phyloP scores from a whole-genome alignment of 2,888 invertebrate species.

The Zootermopsis nevadensis region DNA sequence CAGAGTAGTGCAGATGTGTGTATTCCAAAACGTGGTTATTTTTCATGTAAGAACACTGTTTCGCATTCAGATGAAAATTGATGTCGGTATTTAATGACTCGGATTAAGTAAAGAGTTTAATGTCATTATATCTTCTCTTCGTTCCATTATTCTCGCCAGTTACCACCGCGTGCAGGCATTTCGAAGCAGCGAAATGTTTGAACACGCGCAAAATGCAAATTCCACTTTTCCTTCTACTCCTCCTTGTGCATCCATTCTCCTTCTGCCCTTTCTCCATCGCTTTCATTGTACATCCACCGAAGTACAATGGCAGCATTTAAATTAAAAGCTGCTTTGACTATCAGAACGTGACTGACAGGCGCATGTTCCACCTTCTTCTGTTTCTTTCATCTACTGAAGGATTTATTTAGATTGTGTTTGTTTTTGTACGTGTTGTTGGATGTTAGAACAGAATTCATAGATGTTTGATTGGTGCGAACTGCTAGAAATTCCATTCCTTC shows the following conservation, averaged over 20 bases:
- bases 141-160: neutral
- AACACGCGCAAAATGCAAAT: neutral
- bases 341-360: no score
- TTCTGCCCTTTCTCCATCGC: neutral
- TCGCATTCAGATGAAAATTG: conserved; percentile 27
- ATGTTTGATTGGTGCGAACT: no score
- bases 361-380: no score
- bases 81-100: conserved; percentile 21
- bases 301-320: no score
- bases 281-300: no score
- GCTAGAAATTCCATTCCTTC: no score
- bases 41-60: conserved; percentile 10
- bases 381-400: no score
- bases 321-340: no score
- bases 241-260: neutral
- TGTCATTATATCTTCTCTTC: neutral
- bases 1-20: neutral
- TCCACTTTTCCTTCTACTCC: neutral
- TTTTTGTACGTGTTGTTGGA: no score
- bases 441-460: no score
- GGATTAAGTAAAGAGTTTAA: conserved; percentile 35
- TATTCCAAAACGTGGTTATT: neutral
- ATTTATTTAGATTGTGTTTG: no score
- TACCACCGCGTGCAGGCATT: neutral
- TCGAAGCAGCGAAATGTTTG: neutral